These are phyloP conservation scores for Augochlorella aurata DNA, from an alignment of 2,888 invertebrate species.

Conservation along the genomic window DNA sequence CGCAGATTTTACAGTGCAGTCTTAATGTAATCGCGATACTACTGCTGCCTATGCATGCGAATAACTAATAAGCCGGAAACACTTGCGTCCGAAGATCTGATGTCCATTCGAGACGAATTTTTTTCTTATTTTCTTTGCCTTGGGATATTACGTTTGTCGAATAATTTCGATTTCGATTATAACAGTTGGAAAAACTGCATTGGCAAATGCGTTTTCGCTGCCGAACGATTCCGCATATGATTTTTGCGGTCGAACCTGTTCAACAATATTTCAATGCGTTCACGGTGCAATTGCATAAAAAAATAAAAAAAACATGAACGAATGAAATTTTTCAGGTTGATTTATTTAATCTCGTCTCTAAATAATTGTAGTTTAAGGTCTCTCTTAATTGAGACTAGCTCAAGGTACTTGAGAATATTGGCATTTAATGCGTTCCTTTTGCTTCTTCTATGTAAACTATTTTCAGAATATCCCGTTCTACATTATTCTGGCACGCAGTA, in stretches of 20 bases:
- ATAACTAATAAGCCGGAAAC: background rate
- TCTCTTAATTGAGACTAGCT: background rate
- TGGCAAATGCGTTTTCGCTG: background rate
- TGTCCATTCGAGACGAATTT: background rate
- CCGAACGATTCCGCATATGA: background rate
- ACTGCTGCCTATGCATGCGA: background rate
- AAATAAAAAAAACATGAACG: background rate
- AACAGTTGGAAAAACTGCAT: background rate
- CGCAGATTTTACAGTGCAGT: slow-evolving; percentile 30
- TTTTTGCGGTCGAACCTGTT: slow-evolving; percentile 1
- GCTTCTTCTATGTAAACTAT: slow-evolving; percentile 72
- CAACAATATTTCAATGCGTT: background rate
- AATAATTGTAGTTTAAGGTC: background rate
- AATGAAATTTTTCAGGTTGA: background rate
- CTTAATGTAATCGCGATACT: slow-evolving; percentile 16
- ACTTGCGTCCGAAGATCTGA: background rate
- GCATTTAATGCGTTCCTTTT: slow-evolving; percentile 36
- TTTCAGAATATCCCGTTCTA: slow-evolving; percentile 78
- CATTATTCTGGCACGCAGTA: slow-evolving; percentile 75
- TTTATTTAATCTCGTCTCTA: background rate
- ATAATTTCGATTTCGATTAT: background rate
- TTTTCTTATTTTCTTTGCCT: background rate
- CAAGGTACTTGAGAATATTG: slow-evolving; percentile 13
- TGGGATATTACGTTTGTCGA: background rate
- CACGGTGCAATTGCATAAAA: background rate